Percentiles rank a stretch among this genome's conserved stretches.
These are phyloP conservation scores for Electrona antarctica DNA, from an alignment of 2,113 vertebrate genomes.

Conservation along the genomic window DNA sequence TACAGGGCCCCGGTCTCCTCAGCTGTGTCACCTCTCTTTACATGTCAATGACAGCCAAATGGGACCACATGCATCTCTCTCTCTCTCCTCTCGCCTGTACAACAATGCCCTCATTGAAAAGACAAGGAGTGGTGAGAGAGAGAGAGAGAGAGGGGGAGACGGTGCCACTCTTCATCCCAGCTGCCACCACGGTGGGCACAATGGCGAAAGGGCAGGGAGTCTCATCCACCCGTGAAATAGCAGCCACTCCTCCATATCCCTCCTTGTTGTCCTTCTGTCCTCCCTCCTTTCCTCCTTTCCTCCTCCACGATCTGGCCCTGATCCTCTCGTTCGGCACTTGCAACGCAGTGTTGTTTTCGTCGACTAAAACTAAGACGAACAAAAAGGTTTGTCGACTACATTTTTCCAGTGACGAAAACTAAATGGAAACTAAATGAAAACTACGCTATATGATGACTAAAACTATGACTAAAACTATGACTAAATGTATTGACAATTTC, in stretches of 20 bases:
- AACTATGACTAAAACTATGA: too few species aligned
- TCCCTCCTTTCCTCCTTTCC: constrained; percentile 32
- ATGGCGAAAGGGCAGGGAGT: constrained; percentile 43
- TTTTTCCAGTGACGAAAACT: too few species aligned
- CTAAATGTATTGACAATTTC: too few species aligned
- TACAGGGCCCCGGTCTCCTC: constrained; percentile 76
- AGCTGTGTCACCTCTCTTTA: constrained; percentile 87
- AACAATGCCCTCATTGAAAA: constrained; percentile 61
- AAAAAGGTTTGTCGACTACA: too few species aligned
- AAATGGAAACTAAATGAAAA: too few species aligned
- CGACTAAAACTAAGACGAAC: too few species aligned
- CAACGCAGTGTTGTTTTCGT: too few species aligned
- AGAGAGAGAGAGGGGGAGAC: constrained; percentile 64
- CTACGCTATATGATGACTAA: too few species aligned
- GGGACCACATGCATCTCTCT: constrained; percentile 75
- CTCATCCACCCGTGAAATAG: constrained; percentile 42
- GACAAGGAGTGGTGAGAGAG: constrained; percentile 2
- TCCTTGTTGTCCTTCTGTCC: constrained; percentile 27
- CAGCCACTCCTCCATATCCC: constrained; percentile 28
- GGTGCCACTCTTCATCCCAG: constrained; percentile 61
- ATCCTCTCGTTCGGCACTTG: too few species aligned
- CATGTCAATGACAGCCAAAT: constrained; percentile 87
- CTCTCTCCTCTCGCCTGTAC: constrained; percentile 39
- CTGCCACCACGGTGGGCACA: constrained; percentile 41
- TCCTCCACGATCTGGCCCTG: too few species aligned